A percentile compares a stretch with the other conserved stretches of the same genome.
phyloP scores from a whole-genome alignment of 2,113 vertebrate species.

The Tragulus kanchil region DNA sequence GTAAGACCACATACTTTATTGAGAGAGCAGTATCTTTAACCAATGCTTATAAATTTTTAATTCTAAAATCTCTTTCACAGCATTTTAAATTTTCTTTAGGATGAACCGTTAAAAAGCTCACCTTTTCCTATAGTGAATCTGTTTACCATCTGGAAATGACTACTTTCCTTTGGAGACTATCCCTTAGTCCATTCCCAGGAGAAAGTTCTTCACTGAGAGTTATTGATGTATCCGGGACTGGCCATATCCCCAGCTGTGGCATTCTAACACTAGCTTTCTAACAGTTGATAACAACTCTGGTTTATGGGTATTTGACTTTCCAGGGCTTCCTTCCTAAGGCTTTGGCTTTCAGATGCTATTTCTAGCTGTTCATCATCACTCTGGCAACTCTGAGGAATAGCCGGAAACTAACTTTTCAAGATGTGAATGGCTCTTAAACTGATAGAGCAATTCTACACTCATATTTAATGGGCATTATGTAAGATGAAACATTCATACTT shows the following conservation, averaged over 20 bases:
- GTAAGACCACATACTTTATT: background rate
- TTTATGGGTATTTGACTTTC: background rate
- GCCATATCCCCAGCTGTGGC: background rate
- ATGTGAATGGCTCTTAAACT: background rate
- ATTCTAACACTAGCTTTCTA: background rate
- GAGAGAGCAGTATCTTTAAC: slow-evolving; percentile 13
- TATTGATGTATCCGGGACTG: background rate
- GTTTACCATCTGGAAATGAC: slow-evolving; percentile 2
- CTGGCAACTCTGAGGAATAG: background rate
- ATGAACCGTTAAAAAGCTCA: background rate
- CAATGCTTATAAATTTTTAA: slow-evolving; percentile 49
- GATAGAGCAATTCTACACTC: background rate
- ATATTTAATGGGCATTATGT: background rate
- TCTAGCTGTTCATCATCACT: background rate
- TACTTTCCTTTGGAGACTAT: slow-evolving; percentile 27
- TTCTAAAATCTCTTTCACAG: slow-evolving; percentile 32
- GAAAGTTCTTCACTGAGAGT: background rate
- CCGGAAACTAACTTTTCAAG: slow-evolving; percentile 20
- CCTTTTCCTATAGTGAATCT: background rate
- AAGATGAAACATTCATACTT: background rate
- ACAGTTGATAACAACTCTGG: background rate
- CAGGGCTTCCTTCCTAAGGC: background rate
- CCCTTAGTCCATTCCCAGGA: slow-evolving; percentile 38
- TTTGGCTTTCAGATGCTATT: slow-evolving; percentile 6
- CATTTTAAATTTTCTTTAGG: slow-evolving; percentile 57